Base-by-base conservation (phyloP, 2,113 vertebrate genomes). In the Proterorhinus semilunaris region DNA sequence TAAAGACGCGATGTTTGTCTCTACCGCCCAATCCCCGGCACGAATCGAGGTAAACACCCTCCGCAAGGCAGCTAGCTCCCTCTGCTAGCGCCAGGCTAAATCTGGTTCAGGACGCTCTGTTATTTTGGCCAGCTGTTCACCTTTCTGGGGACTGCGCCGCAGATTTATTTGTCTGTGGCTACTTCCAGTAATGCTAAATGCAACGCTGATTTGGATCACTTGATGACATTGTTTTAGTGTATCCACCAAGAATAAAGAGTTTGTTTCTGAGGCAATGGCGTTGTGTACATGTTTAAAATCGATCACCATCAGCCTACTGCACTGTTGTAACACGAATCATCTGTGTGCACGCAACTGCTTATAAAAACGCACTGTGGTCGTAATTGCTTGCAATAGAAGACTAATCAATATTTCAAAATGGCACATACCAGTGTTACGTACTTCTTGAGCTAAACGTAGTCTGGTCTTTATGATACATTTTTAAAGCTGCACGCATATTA, bases 21-120 rank as follows among this genome's bases (percentile, higher is more conserved):
- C 66, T 64, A 48, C 69, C 10, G 21, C 36, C 68, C 15, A 75
- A 42, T 69, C 13, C 53, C 3, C 6, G 76, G 71, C 72, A 68
- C 55, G 64, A 62, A 62, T 73, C 50, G 73, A 90, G 91, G 91
- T 92, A 92, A 90, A 87, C 72, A 82, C 69, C 73, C 74, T 48
- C 52, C 46, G 47, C 36, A 21, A 66, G 12, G 36, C 42, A 10
- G 63, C 54, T 62, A 72, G 78, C 74, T 74, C 27, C 48, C 48
- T 17, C 2, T 8, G 63, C 62, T 90, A 89, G 82, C 82, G 21
- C 13, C 6, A 42, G 61, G 78, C 81, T 88, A 89, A 71, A 52
- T 12, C 47, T 42, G 44, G 36, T n/a, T 46, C 59, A 65, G 67
- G 59, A 43, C 77, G 66, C 42, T 76, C 36, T 66, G 80, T 75